These are phyloP conservation scores for Escarpia spicata DNA, from an alignment of 2,888 invertebrate species.

Conservation along the genomic window DNA sequence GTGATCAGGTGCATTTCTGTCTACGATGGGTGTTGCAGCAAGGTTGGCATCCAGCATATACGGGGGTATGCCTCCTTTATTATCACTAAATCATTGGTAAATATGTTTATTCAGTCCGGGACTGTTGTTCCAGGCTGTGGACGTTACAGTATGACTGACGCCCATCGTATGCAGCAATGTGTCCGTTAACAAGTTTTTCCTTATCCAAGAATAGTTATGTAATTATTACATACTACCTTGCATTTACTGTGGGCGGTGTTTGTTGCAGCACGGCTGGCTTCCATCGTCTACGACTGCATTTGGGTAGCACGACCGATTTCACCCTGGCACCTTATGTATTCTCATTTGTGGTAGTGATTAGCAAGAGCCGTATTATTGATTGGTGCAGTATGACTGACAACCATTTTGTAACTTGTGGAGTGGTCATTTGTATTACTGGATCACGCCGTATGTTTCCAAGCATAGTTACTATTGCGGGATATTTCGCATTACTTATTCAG, in stretches of 20 bases:
- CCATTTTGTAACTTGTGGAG: neutral
- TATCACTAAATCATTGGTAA: no score
- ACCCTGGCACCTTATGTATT: neutral
- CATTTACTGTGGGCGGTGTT: neutral
- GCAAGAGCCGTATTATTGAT: neutral
- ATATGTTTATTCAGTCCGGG: no score
- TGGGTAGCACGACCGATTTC: neutral
- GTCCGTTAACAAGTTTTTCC: no score
- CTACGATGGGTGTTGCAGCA: neutral
- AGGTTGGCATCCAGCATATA: neutral
- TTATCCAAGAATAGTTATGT: no score
- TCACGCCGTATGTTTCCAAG: no score
- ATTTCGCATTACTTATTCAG: neutral
- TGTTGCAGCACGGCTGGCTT: neutral
- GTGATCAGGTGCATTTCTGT: neutral
- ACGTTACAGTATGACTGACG: neutral
- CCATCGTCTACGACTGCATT: neutral
- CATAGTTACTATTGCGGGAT: neutral
- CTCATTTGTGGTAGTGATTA: neutral
- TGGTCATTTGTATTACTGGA: neutral
- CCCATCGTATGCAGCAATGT: neutral
- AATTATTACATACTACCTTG: neutral
- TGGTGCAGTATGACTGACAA: neutral
- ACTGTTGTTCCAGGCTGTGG: neutral
- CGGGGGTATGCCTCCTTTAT: neutral